Percentiles rank a stretch among this genome's conserved stretches.
These are phyloP conservation scores for Cheirogaleus medius DNA, from an alignment of 2,113 vertebrate species.

Conservation along the genomic window DNA sequence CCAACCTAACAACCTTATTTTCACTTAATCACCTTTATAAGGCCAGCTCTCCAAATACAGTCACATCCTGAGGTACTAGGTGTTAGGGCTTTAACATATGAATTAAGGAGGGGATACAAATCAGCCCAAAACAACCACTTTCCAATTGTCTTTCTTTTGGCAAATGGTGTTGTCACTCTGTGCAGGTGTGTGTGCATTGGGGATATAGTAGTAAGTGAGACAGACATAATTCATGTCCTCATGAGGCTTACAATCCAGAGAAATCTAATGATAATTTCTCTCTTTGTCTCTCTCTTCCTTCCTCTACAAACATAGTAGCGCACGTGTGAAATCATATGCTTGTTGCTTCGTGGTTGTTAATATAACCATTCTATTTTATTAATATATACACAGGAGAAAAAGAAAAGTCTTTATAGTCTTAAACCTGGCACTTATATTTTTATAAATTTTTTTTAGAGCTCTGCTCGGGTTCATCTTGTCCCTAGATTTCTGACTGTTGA, in stretches of 20 bases:
- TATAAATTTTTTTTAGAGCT: neutral
- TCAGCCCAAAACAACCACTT: neutral
- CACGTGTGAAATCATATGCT: neutral
- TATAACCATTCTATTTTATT: neutral
- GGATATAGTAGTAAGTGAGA: neutral
- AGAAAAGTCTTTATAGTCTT: neutral
- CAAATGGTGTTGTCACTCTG: neutral
- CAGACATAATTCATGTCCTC: neutral
- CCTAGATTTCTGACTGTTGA: neutral
- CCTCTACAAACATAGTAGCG: neutral
- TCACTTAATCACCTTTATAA: neutral
- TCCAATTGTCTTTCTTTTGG: neutral
- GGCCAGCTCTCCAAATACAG: neutral
- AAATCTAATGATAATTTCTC: neutral
- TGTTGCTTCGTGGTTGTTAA: neutral
- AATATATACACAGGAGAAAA: neutral
- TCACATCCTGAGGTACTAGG: neutral
- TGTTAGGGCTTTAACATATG: neutral
- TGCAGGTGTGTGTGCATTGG: neutral
- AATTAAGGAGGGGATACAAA: neutral
- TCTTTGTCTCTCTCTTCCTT: neutral
- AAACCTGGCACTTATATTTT: neutral
- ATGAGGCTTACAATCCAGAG: neutral
- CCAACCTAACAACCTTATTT: neutral
- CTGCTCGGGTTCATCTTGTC: neutral